Evolutionary conservation across 2,888 invertebrate genomes (phyloP), one percentile per base, ranked within the genome.

Genomic region (Rhodophaea formosa): DNA sequence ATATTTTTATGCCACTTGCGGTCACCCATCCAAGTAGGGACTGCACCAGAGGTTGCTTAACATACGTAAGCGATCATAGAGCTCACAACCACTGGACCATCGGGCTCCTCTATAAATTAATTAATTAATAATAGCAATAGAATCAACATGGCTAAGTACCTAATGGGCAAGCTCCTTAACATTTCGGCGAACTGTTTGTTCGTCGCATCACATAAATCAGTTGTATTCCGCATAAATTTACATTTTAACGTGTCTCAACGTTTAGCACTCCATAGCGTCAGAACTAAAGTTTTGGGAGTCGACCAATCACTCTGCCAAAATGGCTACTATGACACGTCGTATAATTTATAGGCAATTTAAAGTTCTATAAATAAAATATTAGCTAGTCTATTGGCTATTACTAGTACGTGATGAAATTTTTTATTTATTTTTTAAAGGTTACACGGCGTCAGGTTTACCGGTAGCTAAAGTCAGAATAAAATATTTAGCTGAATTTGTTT

Each of bases 161-260:
- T n/a, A n/a, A n/a, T 46, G 23, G n/a, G 10, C 15, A 16, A 10
- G 12, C 51, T 35, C 51, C 51, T 51, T 51, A 39, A 51, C 16
- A 62, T 72, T 81, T 77, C 77, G 65, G 61, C 71, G 77, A 80
- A 82, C 63, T 62, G 69, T 79, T 75, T 73, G 74, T 75, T 56
- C 39, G 56, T n/a, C 15, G 54, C 47, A 65, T 65, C 64, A 57
- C 70, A 81, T 88, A 86, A 86, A 88, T 88, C 86, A 75, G 65
- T 62, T 65, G 60, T 75, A 80, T 80, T 82, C 73, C 75, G 72
- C 81, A 86, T 88, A 87, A 86, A 87, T 86, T 83, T 77, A 77
- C 79, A 79, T 85, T 77, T 86, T 82, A 86, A 86, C 79, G 64
- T 71, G 74, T 60, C 64, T 66, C 70, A 23, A 69, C 79, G 72